Base-by-base conservation (phyloP, 2,797 vertebrate genomes). In the Hydrocynus forskahlii region DNA sequence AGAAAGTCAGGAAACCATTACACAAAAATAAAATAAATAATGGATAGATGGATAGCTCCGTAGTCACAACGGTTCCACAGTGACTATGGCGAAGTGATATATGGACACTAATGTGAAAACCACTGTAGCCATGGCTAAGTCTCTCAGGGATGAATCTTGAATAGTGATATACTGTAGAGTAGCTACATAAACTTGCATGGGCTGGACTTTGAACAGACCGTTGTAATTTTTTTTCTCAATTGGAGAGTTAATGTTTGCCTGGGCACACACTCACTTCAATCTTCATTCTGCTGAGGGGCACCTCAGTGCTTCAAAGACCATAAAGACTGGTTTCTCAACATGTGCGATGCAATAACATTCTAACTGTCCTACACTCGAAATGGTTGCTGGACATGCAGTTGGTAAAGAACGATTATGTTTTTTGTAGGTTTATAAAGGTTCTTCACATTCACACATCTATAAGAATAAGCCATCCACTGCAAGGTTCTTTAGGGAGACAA, bases 151-250 rank as follows among this genome's bases (percentile, higher is more conserved):
- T 70, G 79, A 85, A 79, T 89, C 84, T 87, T 91, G 85, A 85
- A 73, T 6, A 60, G 1, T 7, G 85, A 85, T 60, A 87, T 87
- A 86, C 85, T 86, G 86, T 84, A 86, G 81, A 71, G 84, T 87
- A 77, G 50, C 25, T 79, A 73, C 86, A 84, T 74, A 85, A 79
- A 79, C 84, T 71, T 62, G 40, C 40, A n/a, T 43, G 66, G 19
- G 45, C 21, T 63, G 21, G 9, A 48, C 70, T 82, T 77, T 50
- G 13, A 67, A 76, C 67, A 59, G 66, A 54, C 12, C 25, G 23
- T 62, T 74, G 48, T 79, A 69, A 62, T 68, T 78, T 23, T 29
- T 29, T 29, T 40, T 76, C 52, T 75, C 50, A 60, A 70, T 52
- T 76, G 52, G 69, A 81, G 45, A 63, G 78, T 62, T 76, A 21